These are phyloP conservation scores for Elysia chlorotica DNA, from an alignment of 1,140 invertebrate species.

Conservation along the genomic window DNA sequence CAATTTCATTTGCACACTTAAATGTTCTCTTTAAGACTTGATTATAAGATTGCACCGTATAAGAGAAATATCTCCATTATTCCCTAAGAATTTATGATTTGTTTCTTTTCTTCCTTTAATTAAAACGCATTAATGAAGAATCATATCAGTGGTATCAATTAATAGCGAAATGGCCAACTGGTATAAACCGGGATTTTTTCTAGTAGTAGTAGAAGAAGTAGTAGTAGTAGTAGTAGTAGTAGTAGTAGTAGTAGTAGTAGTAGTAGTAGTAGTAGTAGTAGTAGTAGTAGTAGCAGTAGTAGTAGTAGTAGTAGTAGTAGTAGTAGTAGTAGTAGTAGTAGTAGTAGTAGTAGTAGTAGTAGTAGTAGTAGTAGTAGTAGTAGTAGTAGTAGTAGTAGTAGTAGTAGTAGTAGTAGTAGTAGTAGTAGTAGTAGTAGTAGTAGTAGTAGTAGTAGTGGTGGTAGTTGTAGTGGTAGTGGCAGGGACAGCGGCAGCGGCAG, in stretches of 20 bases:
- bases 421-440: not conserved
- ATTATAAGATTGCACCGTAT: too few species aligned
- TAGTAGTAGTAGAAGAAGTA: not conserved
- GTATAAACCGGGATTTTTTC: too few species aligned
- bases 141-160: too few species aligned
- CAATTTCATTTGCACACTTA: too few species aligned
- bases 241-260: not conserved
- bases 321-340: not conserved
- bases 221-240: conserved; percentile 1
- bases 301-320: not conserved
- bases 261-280: not conserved
- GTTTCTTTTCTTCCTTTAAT: too few species aligned
- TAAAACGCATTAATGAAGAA: too few species aligned
- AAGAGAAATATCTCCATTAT: too few species aligned
- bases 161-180: too few species aligned
- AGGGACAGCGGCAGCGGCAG: not conserved
- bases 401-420: not conserved
- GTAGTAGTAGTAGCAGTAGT: not conserved
- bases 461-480: not conserved
- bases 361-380: not conserved
- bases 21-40: too few species aligned
- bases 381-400: not conserved
- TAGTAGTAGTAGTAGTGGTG: not conserved
- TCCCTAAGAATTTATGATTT: too few species aligned
- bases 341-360: not conserved